Percentiles rank a stretch among this genome's conserved stretches.
These are phyloP conservation scores for Callipepla californica DNA, from an alignment of 2,113 vertebrate genomes.

Conservation along the genomic window DNA sequence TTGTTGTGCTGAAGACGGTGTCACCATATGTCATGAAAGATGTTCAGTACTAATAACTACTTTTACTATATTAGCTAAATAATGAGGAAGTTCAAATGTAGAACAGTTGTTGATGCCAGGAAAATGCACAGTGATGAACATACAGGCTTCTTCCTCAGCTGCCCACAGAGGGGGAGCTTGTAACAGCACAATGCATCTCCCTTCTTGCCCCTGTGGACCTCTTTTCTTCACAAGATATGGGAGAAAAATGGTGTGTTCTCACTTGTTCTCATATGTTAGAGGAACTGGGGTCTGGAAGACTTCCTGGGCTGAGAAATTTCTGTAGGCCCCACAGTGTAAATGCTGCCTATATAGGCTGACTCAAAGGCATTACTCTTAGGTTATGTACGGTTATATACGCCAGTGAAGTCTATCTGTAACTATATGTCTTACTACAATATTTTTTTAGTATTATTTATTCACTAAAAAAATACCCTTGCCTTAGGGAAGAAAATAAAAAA, in stretches of 20 bases:
- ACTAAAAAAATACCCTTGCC: neutral
- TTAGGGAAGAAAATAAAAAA: neutral
- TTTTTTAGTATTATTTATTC: neutral
- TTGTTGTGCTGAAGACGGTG: neutral
- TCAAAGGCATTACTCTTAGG: neutral
- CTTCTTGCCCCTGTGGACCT: neutral
- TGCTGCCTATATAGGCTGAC: neutral
- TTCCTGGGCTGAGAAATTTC: neutral
- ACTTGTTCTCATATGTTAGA: neutral
- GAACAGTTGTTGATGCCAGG: neutral
- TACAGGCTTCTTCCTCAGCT: neutral
- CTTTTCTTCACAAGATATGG: neutral
- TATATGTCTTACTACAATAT: neutral
- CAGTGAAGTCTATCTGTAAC: neutral
- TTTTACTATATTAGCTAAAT: neutral
- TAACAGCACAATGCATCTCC: neutral
- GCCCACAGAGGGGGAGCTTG: neutral
- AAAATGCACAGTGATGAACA: neutral
- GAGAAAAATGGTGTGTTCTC: neutral
- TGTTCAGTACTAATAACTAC: neutral
- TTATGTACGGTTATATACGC: neutral
- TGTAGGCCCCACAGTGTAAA: neutral
- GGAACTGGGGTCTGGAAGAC: neutral
- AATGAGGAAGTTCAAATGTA: neutral
- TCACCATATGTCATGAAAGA: neutral